Conservation (phyloP, 2,888 invertebrate genomes). For the Gymnoscelis rufifasciata region DNA sequence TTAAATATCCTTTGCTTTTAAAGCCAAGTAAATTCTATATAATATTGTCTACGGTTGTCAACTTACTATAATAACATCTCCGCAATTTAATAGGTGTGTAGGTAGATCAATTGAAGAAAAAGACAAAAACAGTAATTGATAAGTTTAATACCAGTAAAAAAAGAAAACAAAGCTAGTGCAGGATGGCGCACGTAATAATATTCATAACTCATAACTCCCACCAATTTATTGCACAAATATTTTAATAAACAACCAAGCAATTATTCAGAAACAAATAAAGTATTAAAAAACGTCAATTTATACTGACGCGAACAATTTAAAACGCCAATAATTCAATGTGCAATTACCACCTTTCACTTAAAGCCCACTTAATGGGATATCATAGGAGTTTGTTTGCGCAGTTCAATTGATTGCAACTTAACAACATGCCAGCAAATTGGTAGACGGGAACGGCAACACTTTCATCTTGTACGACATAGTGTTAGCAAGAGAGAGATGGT, state of each 20-base stretch:
- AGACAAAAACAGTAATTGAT: neutral
- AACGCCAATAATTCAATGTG: slow-evolving; percentile 30
- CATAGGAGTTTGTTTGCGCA: slow-evolving; percentile 80
- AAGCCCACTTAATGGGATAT: slow-evolving; percentile 74
- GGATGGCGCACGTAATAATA: too few species aligned
- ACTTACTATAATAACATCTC: too few species aligned
- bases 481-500: slow-evolving; percentile 36
- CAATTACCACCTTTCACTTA: slow-evolving; percentile 45
- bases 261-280: slow-evolving; percentile 2
- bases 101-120: too few species aligned
- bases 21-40: too few species aligned
- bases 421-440: slow-evolving; percentile 77
- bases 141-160: too few species aligned
- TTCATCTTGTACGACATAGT: neutral
- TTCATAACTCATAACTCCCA: neutral
- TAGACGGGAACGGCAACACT: slow-evolving; percentile 42
- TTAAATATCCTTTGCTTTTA: too few species aligned
- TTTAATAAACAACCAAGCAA: slow-evolving; percentile 8
- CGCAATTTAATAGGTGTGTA: too few species aligned
- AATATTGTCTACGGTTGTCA: too few species aligned
- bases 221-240: slow-evolving; percentile 5
- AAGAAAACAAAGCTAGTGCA: too few species aligned
- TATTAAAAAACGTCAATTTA: slow-evolving; percentile 13
- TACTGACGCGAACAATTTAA: slow-evolving; percentile 17
- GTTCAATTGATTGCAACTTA: slow-evolving; percentile 80